Evolutionary conservation across 2,888 invertebrate genomes (phyloP).

Genomic region (Julus scandinavius): DNA sequence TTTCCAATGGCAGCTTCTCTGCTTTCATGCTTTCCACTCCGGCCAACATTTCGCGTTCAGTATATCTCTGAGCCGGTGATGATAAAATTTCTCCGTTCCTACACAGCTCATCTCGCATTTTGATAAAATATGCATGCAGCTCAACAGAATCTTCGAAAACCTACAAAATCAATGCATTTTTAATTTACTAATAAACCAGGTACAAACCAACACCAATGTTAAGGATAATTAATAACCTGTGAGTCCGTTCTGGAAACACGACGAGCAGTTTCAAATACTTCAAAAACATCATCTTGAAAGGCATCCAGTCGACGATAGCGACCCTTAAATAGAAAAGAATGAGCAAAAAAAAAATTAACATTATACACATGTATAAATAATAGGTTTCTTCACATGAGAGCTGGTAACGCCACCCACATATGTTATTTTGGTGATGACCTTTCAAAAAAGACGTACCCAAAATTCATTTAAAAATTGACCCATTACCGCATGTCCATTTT

Average conservation of each 20-base stretch:
- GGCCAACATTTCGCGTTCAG: slow-evolving; percentile 78
- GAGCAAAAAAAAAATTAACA: too few relatives aligned
- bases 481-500: too few relatives aligned
- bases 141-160: slow-evolving; percentile 96
- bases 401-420: too few relatives aligned
- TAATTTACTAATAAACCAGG: not conserved
- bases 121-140: slow-evolving; percentile 89
- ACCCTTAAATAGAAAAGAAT: slow-evolving; percentile 71
- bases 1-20: slow-evolving; percentile 73
- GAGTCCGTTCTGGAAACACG: slow-evolving; percentile 90
- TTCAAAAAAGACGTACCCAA: too few relatives aligned
- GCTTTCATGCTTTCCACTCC: slow-evolving; percentile 81
- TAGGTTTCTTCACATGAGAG: too few relatives aligned
- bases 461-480: too few relatives aligned
- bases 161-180: slow-evolving; percentile 59
- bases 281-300: slow-evolving; percentile 97
- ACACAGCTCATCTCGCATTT: slow-evolving; percentile 75
- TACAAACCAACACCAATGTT: not conserved
- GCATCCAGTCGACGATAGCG: slow-evolving; percentile 92
- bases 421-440: too few relatives aligned
- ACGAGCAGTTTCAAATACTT: slow-evolving; percentile 88
- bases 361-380: too few relatives aligned
- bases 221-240: slow-evolving; percentile 68
- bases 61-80: slow-evolving; percentile 87
- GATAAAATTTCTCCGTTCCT: slow-evolving; percentile 80